Conservation (phyloP, 1,140 invertebrate genomes). For the Drosophila busckii region DNA sequence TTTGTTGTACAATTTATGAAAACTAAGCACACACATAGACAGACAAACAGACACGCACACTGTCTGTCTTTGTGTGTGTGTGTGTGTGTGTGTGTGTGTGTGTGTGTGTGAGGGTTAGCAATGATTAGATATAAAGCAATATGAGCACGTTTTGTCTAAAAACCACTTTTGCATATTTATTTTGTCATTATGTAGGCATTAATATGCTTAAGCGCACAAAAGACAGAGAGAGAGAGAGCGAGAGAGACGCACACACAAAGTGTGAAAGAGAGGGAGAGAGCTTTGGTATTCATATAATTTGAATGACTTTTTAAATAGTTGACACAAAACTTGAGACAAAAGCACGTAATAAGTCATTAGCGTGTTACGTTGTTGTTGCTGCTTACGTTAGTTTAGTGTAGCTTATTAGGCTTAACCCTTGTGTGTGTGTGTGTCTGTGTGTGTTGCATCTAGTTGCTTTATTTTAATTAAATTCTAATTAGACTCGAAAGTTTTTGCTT, state of each 20-base stretch:
- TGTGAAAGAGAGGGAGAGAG: too few relatives aligned
- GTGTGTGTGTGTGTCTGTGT: background rate
- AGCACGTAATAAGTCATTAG: constrained; percentile 74
- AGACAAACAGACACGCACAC: background rate
- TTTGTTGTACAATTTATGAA: constrained; percentile 51
- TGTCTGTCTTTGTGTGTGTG: too few relatives aligned
- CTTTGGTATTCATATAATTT: constrained; percentile 73
- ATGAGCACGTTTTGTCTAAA: constrained; percentile 62
- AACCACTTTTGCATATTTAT: constrained; percentile 79
- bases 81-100: too few relatives aligned
- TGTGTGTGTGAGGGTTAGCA: constrained; percentile 3
- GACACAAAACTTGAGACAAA: constrained; percentile 6
- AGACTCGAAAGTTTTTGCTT: constrained; percentile 37
- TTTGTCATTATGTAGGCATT: constrained; percentile 79
- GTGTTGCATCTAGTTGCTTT: constrained; percentile 20
- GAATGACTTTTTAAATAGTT: constrained; percentile 79
- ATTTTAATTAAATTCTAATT: constrained; percentile 79
- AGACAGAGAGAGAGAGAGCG: constrained; percentile 33
- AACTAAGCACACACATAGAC: constrained; percentile 7
- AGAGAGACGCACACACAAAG: constrained; percentile 6
- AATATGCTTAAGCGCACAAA: constrained; percentile 47
- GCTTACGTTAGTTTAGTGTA: constrained; percentile 58
- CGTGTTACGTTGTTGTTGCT: constrained; percentile 38
- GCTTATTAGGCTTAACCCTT: constrained; percentile 66
- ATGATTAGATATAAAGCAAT: constrained; percentile 67